phyloP scores from a whole-genome alignment of 2,888 invertebrate species.

The Alloplasta piceator region DNA sequence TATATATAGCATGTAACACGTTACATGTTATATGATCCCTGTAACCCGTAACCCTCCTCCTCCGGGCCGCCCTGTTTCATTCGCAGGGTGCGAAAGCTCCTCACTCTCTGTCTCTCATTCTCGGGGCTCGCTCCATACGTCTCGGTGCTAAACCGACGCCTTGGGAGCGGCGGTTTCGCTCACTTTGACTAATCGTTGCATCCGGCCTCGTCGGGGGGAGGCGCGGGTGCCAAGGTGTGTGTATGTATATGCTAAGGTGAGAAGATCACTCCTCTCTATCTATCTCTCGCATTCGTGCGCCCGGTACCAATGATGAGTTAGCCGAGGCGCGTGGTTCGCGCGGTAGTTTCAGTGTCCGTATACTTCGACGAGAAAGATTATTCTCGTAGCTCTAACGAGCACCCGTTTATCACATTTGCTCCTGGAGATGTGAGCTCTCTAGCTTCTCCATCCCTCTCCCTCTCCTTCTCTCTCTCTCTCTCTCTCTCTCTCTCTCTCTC shows the following conservation, averaged over 20 bases:
- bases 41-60: conserved; percentile 61
- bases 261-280: conserved; percentile 59
- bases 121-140: conserved; percentile 28
- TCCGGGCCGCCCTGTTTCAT: conserved; percentile 46
- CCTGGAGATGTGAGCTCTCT: conserved; percentile 44
- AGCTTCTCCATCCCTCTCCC: conserved; percentile 27
- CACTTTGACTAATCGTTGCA: conserved; percentile 63
- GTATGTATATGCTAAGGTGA: conserved; percentile 43
- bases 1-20: conserved; percentile 12
- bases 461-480: too few relatives aligned
- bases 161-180: conserved; percentile 19
- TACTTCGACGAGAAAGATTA: conserved; percentile 37
- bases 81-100: conserved; percentile 51
- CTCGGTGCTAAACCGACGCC: conserved; percentile 34
- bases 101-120: conserved; percentile 40
- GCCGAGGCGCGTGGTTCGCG: conserved; percentile 30
- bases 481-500: neutral
- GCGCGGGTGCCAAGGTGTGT: conserved; percentile 21
- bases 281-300: conserved; percentile 39
- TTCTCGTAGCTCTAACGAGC: conserved; percentile 60
- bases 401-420: conserved; percentile 63
- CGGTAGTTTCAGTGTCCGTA: conserved; percentile 18
- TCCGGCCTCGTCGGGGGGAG: conserved; percentile 45
- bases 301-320: conserved; percentile 29
- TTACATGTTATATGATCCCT: conserved; percentile 41